phyloP scores from a whole-genome alignment of 2,113 vertebrate species.

The Amia ocellicauda region DNA sequence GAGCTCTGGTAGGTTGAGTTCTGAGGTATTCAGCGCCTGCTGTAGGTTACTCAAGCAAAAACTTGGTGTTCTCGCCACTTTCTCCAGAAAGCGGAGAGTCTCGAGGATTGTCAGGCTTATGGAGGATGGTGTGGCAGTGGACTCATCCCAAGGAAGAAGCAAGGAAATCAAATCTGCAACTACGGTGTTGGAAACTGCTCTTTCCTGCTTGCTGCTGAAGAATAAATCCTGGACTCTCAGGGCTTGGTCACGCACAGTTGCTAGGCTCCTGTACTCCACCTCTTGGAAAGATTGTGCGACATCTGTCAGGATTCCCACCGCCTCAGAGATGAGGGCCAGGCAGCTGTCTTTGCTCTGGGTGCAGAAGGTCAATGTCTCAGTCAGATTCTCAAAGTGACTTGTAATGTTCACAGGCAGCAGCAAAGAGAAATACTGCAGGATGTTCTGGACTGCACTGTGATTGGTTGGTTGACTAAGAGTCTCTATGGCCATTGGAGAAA shows the following conservation, averaged over 20 bases:
- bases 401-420: slow-evolving; percentile 41
- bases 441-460: slow-evolving; percentile 33
- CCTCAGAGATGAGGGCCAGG: background rate
- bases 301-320: background rate
- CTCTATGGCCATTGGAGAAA: slow-evolving; percentile 40
- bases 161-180: slow-evolving; percentile 41
- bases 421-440: slow-evolving; percentile 40
- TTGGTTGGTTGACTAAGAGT: slow-evolving; percentile 37
- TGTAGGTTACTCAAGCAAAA: slow-evolving; percentile 43
- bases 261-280: background rate
- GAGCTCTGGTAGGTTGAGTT: slow-evolving; percentile 52
- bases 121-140: slow-evolving; percentile 25
- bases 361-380: slow-evolving; percentile 21
- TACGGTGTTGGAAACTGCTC: slow-evolving; percentile 29
- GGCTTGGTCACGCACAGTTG: background rate
- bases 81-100: slow-evolving; percentile 44
- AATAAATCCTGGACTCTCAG: background rate
- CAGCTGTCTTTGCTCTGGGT: background rate
- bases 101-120: slow-evolving; percentile 37
- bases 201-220: no score
- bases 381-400: slow-evolving; percentile 27
- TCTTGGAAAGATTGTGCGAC: background rate
- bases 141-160: slow-evolving; percentile 38
- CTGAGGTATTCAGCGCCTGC: slow-evolving; percentile 43
- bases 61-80: slow-evolving; percentile 33